These are phyloP conservation scores for Incurvaria masculella DNA, from an alignment of 2,888 invertebrate genomes.

Conservation along the genomic window DNA sequence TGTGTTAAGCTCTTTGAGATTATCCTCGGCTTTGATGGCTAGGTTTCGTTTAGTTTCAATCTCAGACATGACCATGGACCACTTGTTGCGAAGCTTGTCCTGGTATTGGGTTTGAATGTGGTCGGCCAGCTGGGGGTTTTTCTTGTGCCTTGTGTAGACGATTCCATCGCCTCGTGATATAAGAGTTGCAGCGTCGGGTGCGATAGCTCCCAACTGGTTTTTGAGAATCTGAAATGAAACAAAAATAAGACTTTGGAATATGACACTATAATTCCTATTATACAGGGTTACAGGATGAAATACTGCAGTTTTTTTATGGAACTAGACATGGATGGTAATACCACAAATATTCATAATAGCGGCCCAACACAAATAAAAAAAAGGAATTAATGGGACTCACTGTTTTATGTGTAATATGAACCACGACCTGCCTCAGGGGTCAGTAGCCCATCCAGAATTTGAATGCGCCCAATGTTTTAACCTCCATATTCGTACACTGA, in stretches of 20 bases:
- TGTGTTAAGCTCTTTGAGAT: constrained; percentile 45
- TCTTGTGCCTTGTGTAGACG: constrained; percentile 63
- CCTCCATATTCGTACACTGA: too few relatives aligned
- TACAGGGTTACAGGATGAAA: too few relatives aligned
- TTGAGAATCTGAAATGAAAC: constrained; percentile 51
- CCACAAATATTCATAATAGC: too few relatives aligned
- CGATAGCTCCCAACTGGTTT: constrained; percentile 59
- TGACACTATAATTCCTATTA: too few relatives aligned
- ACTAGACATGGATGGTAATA: too few relatives aligned
- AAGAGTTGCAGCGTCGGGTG: constrained; percentile 72
- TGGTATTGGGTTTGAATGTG: constrained; percentile 54
- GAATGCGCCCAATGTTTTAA: too few relatives aligned
- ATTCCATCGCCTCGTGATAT: constrained; percentile 77
- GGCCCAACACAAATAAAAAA: too few relatives aligned
- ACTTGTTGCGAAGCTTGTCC: constrained; percentile 59
- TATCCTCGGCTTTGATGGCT: constrained; percentile 55
- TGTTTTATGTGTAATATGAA: too few relatives aligned
- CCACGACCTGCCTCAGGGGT: too few relatives aligned
- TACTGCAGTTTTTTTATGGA: too few relatives aligned
- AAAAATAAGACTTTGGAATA: not conserved
- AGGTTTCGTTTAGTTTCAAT: constrained; percentile 53
- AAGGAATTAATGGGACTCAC: too few relatives aligned
- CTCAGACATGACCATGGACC: constrained; percentile 62
- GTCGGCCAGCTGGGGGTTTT: constrained; percentile 54
- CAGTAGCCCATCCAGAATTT: too few relatives aligned